These are phyloP conservation scores for Xerus inauris DNA, from an alignment of 2,113 vertebrate genomes.

Conservation along the genomic window DNA sequence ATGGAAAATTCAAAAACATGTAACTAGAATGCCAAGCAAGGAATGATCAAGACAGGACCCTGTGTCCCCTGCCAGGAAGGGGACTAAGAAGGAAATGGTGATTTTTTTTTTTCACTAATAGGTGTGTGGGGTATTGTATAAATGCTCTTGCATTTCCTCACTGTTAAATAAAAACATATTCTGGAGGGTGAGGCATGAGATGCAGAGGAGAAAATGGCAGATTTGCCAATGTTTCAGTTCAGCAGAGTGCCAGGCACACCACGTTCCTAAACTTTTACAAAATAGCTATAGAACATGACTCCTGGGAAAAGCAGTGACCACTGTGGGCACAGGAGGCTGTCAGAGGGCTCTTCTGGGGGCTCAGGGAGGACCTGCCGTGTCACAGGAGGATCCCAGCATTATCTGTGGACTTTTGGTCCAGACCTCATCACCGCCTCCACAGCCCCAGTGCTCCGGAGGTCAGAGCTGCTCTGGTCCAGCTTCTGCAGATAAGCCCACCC, in stretches of 20 bases:
- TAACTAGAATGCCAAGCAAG: not conserved
- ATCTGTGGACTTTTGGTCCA: not conserved
- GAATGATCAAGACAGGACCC: not conserved
- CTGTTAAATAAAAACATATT: not conserved
- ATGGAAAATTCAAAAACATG: not conserved
- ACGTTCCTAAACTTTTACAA: not conserved
- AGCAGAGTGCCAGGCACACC: not conserved
- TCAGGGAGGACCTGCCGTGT: not conserved
- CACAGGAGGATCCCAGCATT: not conserved
- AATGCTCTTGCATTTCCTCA: not conserved
- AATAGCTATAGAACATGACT: not conserved
- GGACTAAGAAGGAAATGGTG: not conserved
- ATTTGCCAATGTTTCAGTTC: not conserved
- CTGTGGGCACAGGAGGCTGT: not conserved
- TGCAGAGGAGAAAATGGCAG: not conserved
- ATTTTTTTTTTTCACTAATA: not conserved
- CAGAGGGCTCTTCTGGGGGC: not conserved
- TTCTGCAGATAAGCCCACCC: not conserved
- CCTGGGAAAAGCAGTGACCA: not conserved
- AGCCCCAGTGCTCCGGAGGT: not conserved
- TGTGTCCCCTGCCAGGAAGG: not conserved
- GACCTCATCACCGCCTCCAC: not conserved
- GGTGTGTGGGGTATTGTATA: not conserved
- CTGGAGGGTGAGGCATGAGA: not conserved
- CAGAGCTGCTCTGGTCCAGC: not conserved